These are phyloP conservation scores for Thaumatotibia leucotreta DNA, from an alignment of 1,140 invertebrate genomes.

Conservation along the genomic window DNA sequence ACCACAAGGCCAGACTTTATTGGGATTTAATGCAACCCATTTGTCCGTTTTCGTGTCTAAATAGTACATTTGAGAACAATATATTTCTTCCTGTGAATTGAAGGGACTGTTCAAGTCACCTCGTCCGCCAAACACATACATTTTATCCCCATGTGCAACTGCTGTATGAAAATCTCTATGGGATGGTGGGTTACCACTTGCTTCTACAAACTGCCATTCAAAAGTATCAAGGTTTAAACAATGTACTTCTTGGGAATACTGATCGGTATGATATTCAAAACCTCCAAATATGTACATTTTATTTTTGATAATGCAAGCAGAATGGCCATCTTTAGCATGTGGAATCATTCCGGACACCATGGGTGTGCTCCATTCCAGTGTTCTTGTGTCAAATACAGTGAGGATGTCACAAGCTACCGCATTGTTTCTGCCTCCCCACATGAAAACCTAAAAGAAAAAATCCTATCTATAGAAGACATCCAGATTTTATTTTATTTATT, in stretches of 20 bases:
- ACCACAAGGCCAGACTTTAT: constrained; percentile 81
- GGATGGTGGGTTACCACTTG: constrained; percentile 79
- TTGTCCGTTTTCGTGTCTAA: constrained; percentile 83
- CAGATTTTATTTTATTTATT: too few species aligned
- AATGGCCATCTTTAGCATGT: constrained; percentile 91
- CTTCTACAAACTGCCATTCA: constrained; percentile 82
- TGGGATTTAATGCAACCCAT: constrained; percentile 80
- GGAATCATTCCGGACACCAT: constrained; percentile 82
- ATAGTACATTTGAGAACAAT: constrained; percentile 86
- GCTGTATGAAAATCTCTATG: constrained; percentile 93
- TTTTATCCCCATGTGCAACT: constrained; percentile 82
- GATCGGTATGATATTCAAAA: constrained; percentile 86
- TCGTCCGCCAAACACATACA: constrained; percentile 93
- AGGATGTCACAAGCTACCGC: constrained; percentile 86
- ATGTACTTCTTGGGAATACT: constrained; percentile 89
- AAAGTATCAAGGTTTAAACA: constrained; percentile 85
- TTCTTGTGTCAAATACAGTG: constrained; percentile 88
- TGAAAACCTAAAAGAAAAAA: constrained; percentile 77
- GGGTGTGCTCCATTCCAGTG: constrained; percentile 82
- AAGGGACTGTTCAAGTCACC: constrained; percentile 82
- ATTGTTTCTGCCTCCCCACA: constrained; percentile 96
- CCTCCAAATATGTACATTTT: constrained; percentile 96
- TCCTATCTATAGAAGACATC: too few species aligned
- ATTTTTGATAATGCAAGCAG: constrained; percentile 88
- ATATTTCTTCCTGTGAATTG: constrained; percentile 83